These are phyloP conservation scores for Mythimna pallens DNA, from an alignment of 2,888 invertebrate genomes.

Conservation along the genomic window DNA sequence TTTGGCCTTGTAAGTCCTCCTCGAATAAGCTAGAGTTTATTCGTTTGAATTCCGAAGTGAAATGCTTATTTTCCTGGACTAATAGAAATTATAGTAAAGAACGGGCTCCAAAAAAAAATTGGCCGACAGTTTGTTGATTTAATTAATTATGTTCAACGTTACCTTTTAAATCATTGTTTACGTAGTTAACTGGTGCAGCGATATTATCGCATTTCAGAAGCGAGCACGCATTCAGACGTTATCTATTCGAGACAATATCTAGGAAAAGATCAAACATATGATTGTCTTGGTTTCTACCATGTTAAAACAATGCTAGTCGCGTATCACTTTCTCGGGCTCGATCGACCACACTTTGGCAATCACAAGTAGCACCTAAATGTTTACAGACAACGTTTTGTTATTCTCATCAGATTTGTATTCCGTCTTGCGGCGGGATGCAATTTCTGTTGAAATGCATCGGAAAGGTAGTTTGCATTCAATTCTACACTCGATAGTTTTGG, in stretches of 20 bases:
- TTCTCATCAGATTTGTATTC: conserved; percentile 64
- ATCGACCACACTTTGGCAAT: conserved; percentile 73
- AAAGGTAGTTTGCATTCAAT: conserved; percentile 48
- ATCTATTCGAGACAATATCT: conserved; percentile 55
- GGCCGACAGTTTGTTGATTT: not conserved
- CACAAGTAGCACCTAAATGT: conserved; percentile 71
- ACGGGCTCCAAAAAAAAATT: not conserved
- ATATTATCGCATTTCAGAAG: conserved; percentile 43
- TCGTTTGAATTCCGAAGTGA: not conserved
- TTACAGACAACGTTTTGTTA: conserved; percentile 72
- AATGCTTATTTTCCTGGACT: no score
- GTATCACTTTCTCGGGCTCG: conserved; percentile 83
- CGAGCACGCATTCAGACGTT: conserved; percentile 38
- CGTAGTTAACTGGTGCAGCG: conserved; percentile 35
- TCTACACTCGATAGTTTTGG: conserved; percentile 49
- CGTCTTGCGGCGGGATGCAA: conserved; percentile 44
- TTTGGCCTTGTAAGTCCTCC: no score
- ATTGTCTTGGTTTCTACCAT: conserved; percentile 43
- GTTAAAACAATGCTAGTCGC: conserved; percentile 72
- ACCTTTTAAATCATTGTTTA: conserved; percentile 31
- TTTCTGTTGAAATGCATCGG: conserved; percentile 57
- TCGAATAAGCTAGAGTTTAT: no score
- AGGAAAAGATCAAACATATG: conserved; percentile 44
- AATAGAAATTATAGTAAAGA: not conserved
- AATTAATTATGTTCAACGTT: conserved; percentile 6